phyloP scores from a whole-genome alignment of 2,888 invertebrate genomes.

The Drymonia ruficornis region DNA sequence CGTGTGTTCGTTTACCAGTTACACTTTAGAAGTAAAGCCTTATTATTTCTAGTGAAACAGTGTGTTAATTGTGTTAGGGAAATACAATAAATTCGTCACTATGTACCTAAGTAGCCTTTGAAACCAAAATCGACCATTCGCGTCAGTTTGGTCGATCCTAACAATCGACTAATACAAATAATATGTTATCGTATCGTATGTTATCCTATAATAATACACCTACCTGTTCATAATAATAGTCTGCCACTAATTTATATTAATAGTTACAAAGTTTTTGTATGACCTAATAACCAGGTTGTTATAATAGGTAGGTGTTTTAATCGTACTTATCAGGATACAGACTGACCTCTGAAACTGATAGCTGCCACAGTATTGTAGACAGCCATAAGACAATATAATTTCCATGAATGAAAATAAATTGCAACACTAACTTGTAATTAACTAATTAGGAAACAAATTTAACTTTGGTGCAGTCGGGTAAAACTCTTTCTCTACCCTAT shows the following conservation, averaged over 20 bases:
- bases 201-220: slow-evolving; percentile 16
- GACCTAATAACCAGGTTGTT: slow-evolving; percentile 31
- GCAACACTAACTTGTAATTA: no score
- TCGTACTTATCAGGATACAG: slow-evolving; percentile 36
- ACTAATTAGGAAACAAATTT: no score
- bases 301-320: slow-evolving; percentile 34
- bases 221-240: slow-evolving; percentile 35
- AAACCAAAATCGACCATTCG: no score
- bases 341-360: slow-evolving; percentile 23
- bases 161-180: not conserved
- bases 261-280: slow-evolving; percentile 37
- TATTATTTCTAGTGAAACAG: no score
- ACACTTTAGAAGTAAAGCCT: no score
- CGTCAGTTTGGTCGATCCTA: not conserved
- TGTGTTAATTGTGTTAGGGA: no score
- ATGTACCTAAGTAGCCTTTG: no score
- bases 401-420: not conserved
- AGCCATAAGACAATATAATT: slow-evolving; percentile 1
- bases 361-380: not conserved
- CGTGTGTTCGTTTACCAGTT: no score
- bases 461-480: no score
- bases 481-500: slow-evolving; percentile 9
- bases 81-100: no score
- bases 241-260: slow-evolving; percentile 39
- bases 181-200: slow-evolving; percentile 11